phyloP scores from a whole-genome alignment of 2,113 vertebrate species.

The Glaucomys volans region DNA sequence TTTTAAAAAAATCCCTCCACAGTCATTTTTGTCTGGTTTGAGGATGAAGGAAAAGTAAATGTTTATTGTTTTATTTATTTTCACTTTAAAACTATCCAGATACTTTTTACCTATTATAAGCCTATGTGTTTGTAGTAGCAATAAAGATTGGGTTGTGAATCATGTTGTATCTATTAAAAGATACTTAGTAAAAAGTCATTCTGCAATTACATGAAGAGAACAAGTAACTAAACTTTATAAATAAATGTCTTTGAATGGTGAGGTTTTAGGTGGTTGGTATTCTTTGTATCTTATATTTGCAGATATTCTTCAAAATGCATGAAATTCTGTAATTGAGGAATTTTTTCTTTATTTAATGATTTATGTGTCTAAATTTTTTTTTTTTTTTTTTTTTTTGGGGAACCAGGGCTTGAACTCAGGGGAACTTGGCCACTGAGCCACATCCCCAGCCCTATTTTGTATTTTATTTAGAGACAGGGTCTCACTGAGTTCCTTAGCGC shows the following conservation, averaged over 20 bases:
- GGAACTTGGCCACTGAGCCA: no score
- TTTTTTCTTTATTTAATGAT: constrained; percentile 17
- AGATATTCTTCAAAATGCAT: neutral
- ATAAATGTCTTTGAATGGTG: neutral
- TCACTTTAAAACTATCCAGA: neutral
- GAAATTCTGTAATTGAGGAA: neutral
- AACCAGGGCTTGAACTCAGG: no score
- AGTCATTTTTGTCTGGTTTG: constrained; percentile 24
- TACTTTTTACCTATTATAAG: neutral
- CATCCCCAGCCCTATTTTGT: no score
- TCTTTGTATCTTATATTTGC: neutral
- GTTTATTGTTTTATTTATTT: neutral
- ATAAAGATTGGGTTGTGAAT: neutral
- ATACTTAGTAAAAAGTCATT: neutral
- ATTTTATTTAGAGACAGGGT: no score
- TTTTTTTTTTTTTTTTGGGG: no score
- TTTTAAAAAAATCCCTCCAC: neutral
- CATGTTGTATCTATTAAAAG: neutral
- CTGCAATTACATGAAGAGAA: neutral
- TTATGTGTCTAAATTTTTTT: neutral
- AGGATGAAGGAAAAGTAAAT: neutral
- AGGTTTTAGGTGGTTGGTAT: neutral
- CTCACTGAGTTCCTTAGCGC: no score
- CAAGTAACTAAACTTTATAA: neutral
- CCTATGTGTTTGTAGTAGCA: neutral